These are phyloP conservation scores for Drosophila phalerata DNA, from an alignment of 2,888 invertebrate genomes.

Conservation along the genomic window DNA sequence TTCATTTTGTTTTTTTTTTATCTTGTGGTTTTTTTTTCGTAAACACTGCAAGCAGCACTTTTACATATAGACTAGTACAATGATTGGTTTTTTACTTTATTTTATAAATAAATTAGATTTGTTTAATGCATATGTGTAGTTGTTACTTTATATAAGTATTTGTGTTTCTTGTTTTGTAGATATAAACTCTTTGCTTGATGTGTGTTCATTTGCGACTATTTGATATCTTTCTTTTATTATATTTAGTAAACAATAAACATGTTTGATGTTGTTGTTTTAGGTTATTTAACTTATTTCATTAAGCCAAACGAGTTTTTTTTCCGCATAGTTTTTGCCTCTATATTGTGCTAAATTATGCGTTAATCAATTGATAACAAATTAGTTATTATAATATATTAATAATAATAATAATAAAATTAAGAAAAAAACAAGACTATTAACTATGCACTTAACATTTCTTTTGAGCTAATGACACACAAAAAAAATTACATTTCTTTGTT, in stretches of 20 bases:
- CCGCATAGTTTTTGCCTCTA: conserved; percentile 31
- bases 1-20: conserved; percentile 14
- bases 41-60: conserved; percentile 48
- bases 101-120: conserved; percentile 78
- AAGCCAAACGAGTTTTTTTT: conserved; percentile 39
- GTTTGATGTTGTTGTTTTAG: conserved; percentile 27
- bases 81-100: conserved; percentile 67
- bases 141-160: conserved; percentile 50
- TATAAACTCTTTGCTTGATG: conserved; percentile 68
- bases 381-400: conserved; percentile 53
- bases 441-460: conserved; percentile 50
- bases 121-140: conserved; percentile 64
- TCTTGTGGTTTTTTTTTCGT: conserved; percentile 27
- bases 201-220: conserved; percentile 66
- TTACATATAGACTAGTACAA: conserved; percentile 71
- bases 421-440: conserved; percentile 57
- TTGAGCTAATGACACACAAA: conserved; percentile 54
- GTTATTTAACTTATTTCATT: conserved; percentile 32
- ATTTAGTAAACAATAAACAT: conserved; percentile 19
- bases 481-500: conserved; percentile 18
- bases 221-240: conserved; percentile 51
- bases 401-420: conserved; percentile 57
- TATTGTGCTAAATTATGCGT: conserved; percentile 71
- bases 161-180: conserved; percentile 50
- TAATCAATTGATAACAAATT: conserved; percentile 75